Percentiles rank a stretch among this genome's conserved stretches.
Conservation (phyloP, 2,113 vertebrate species). For the Dryoscopus gambensis region DNA sequence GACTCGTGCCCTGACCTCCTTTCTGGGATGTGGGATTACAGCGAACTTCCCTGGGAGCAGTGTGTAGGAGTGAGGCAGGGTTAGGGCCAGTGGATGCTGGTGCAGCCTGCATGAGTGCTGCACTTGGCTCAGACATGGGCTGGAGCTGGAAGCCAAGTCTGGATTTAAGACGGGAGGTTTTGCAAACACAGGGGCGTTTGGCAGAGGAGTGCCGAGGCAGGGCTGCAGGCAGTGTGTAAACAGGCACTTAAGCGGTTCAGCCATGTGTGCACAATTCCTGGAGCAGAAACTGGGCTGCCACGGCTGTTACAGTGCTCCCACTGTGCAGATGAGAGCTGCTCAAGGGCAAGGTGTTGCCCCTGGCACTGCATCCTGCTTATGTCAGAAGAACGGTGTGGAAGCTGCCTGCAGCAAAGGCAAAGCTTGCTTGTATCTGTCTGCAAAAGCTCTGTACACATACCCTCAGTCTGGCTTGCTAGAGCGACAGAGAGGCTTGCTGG, state of each 20-base stretch:
- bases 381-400: neutral
- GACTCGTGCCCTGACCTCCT: accelerated
- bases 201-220: neutral
- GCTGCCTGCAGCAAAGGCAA: neutral
- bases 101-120: neutral
- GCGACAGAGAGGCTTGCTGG: neutral
- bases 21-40: neutral
- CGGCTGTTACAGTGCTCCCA: neutral
- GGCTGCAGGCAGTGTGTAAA: neutral
- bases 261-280: neutral
- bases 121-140: accelerated
- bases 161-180: neutral
- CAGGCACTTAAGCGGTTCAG: neutral
- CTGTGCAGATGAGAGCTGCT: neutral
- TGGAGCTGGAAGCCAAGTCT: neutral
- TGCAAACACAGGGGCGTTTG: neutral
- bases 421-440: neutral
- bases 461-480: neutral
- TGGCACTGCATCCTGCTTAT: neutral
- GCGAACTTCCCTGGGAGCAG: neutral
- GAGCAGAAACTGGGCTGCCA: neutral
- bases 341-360: neutral
- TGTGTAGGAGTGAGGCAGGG: neutral
- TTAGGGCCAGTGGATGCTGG: accelerated
- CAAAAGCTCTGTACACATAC: neutral